These are phyloP conservation scores for Drosophila watanabei DNA, from an alignment of 1,140 invertebrate genomes.

Conservation along the genomic window DNA sequence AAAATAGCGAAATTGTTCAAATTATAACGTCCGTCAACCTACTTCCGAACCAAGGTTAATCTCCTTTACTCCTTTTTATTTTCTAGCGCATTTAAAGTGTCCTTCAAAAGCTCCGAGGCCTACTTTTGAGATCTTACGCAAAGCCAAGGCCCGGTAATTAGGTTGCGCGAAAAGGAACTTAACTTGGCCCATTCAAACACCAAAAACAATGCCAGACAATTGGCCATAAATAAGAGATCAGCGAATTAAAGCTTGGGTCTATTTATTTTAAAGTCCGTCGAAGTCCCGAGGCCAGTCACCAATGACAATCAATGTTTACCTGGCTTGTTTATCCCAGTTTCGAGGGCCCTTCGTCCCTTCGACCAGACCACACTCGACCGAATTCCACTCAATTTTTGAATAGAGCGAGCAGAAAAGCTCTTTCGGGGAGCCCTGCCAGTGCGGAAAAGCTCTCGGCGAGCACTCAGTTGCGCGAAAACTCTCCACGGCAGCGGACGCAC, in stretches of 20 bases:
- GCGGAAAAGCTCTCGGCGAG: slow-evolving; percentile 55
- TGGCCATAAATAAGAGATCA: slow-evolving; percentile 16
- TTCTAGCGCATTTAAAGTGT: slow-evolving; percentile 14
- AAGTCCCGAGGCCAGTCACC: neutral
- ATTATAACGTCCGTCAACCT: no score
- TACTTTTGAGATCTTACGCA: slow-evolving; percentile 14
- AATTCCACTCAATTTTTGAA: slow-evolving; percentile 41
- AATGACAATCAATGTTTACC: slow-evolving; percentile 49
- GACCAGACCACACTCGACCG: slow-evolving; percentile 30
- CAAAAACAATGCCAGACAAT: neutral
- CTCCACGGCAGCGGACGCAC: slow-evolving; percentile 58
- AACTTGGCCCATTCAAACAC: neutral
- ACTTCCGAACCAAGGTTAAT: slow-evolving; percentile 1
- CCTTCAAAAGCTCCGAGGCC: slow-evolving; percentile 25
- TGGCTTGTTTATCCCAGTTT: slow-evolving; percentile 42
- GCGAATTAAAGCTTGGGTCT: slow-evolving; percentile 7
- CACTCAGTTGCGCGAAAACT: slow-evolving; percentile 75
- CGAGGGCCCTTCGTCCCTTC: slow-evolving; percentile 32
- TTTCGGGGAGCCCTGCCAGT: slow-evolving; percentile 6
- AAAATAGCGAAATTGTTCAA: no score
- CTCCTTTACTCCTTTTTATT: slow-evolving; percentile 4
- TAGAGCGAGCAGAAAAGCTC: slow-evolving; percentile 47
- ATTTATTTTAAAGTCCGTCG: slow-evolving; percentile 24
- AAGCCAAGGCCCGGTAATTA: slow-evolving; percentile 8
- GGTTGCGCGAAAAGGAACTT: neutral